Evolutionary conservation across 2,113 vertebrate genomes (phyloP).

Genomic region (Vidua macroura): DNA sequence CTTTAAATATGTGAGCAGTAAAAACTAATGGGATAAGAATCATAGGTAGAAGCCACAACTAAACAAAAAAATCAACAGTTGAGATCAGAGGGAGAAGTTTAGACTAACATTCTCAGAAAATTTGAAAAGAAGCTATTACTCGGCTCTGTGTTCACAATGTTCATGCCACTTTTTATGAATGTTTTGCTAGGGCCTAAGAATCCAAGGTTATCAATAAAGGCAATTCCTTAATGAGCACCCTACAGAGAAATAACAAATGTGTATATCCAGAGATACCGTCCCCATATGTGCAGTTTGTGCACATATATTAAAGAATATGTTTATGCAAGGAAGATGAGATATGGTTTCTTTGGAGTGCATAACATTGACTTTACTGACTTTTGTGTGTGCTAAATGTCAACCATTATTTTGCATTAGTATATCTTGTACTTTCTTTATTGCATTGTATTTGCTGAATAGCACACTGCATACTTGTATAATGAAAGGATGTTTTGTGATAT

Average conservation of each 20-base stretch:
- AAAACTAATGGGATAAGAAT: background rate
- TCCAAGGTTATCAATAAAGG: slow-evolving; percentile 33
- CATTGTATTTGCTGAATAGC: slow-evolving; percentile 8
- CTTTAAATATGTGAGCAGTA: background rate
- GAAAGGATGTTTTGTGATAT: background rate
- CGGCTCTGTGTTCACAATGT: background rate
- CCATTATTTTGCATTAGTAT: slow-evolving; percentile 33
- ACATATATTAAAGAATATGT: slow-evolving; percentile 1
- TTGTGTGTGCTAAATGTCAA: slow-evolving; percentile 39
- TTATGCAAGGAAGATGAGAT: slow-evolving; percentile 40
- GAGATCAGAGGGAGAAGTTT: background rate
- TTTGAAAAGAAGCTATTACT: background rate
- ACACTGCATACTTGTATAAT: background rate
- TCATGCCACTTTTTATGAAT: background rate
- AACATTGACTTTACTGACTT: slow-evolving; percentile 8
- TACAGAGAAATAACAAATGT: slow-evolving; percentile 31
- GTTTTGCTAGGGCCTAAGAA: background rate
- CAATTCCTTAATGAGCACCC: slow-evolving; percentile 18
- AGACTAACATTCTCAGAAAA: background rate
- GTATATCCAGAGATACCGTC: slow-evolving; percentile 13
- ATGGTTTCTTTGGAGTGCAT: slow-evolving; percentile 46
- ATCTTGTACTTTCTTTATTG: slow-evolving; percentile 12
- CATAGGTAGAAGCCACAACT: background rate
- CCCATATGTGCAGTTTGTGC: background rate
- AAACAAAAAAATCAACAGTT: background rate